Evolutionary conservation across 2,797 vertebrate genomes (phyloP).

Genomic region (Buceros bicornis): DNA sequence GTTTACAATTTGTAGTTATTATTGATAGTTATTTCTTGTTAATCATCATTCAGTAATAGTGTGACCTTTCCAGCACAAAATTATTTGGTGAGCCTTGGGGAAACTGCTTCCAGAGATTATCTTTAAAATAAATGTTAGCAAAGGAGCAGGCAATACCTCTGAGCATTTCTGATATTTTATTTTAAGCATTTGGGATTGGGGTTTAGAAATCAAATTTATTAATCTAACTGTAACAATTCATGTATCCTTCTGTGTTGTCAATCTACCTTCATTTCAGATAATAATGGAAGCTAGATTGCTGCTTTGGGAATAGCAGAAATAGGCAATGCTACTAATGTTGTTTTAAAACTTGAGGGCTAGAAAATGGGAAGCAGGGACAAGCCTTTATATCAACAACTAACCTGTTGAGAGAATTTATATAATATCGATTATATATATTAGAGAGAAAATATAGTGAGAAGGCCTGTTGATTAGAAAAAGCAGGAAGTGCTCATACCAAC

Average conservation of each 20-base stretch:
- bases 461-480: neutral
- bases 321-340: neutral
- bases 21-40: neutral
- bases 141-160: neutral
- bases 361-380: neutral
- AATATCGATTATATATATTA: too few relatives aligned
- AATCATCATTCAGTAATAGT: neutral
- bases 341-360: neutral
- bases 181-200: neutral
- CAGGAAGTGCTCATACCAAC: neutral
- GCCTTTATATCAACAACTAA: neutral
- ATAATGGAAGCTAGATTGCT: neutral
- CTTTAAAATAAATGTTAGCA: constrained; percentile 21
- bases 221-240: neutral
- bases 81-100: neutral
- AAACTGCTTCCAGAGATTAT: neutral
- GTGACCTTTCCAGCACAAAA: neutral
- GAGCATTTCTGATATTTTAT: neutral
- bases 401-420: neutral
- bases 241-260: neutral
- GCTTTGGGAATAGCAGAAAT: neutral
- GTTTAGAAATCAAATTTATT: constrained; percentile 22
- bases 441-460: neutral
- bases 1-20: neutral
- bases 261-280: neutral